phyloP scores from a whole-genome alignment of 2,113 vertebrate species.

The Leptobrachium leishanense region DNA sequence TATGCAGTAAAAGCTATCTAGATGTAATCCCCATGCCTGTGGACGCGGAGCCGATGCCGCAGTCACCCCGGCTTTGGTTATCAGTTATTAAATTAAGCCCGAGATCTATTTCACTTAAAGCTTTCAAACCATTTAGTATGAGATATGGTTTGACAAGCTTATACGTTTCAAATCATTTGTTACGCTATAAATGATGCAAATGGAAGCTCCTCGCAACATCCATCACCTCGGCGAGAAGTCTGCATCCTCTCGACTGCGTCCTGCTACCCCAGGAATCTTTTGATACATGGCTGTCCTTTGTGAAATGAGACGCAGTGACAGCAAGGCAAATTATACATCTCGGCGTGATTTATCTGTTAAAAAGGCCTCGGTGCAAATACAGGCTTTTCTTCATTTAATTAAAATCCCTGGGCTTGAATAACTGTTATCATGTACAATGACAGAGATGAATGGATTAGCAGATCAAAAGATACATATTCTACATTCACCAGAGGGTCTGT shows the following conservation, averaged over 20 bases:
- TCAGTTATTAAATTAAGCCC: neutral
- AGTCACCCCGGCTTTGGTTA: neutral
- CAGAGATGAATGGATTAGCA: slow-evolving; percentile 60
- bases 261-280: slow-evolving; percentile 46
- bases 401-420: slow-evolving; percentile 64
- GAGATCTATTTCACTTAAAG: neutral
- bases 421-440: slow-evolving; percentile 58
- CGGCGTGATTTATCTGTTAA: slow-evolving; percentile 56
- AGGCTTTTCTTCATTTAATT: slow-evolving; percentile 61
- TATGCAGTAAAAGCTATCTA: too few relatives aligned
- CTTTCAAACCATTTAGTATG: slow-evolving; percentile 40
- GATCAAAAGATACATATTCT: slow-evolving; percentile 61
- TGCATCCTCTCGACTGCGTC: slow-evolving; percentile 46
- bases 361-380: slow-evolving; percentile 57
- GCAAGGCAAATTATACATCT: slow-evolving; percentile 61
- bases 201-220: slow-evolving; percentile 56
- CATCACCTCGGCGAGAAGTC: slow-evolving; percentile 40
- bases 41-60: neutral
- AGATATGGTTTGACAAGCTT: slow-evolving; percentile 48
- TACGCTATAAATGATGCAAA: slow-evolving; percentile 52
- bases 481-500: slow-evolving; percentile 51
- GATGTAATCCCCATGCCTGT: too few relatives aligned
- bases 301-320: slow-evolving; percentile 62
- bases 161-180: slow-evolving; percentile 45
- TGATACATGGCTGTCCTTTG: slow-evolving; percentile 56